These are phyloP conservation scores for Triplophysa siluroides DNA, from an alignment of 2,113 vertebrate species.

Conservation along the genomic window DNA sequence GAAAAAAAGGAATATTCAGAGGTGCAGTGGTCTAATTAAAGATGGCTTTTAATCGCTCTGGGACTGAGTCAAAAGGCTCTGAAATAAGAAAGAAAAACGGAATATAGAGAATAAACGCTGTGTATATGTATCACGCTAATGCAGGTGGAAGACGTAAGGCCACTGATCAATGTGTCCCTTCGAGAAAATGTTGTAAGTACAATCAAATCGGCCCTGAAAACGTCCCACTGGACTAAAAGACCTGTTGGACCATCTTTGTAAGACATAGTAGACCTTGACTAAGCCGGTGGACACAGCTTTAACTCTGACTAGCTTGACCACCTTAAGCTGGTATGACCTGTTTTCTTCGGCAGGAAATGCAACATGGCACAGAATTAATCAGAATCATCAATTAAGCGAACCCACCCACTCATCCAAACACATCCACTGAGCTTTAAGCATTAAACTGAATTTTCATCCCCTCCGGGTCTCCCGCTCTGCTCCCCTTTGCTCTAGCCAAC, in stretches of 20 bases:
- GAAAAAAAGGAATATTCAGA: constrained; percentile 56
- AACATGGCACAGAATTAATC: background rate
- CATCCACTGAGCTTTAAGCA: constrained; percentile 12
- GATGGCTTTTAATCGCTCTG: constrained; percentile 19
- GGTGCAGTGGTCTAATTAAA: constrained; percentile 48
- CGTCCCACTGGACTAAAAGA: background rate
- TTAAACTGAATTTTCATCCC: constrained; percentile 5
- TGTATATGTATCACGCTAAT: constrained; percentile 2
- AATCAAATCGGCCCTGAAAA: no score
- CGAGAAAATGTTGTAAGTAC: background rate
- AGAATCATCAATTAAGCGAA: constrained; percentile 15
- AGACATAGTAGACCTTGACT: background rate
- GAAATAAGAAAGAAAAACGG: background rate
- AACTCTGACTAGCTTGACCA: constrained; percentile 18
- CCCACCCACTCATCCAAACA: background rate
- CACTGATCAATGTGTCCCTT: background rate
- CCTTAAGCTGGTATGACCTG: constrained; percentile 6
- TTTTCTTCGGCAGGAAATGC: constrained; percentile 4
- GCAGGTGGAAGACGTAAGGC: background rate
- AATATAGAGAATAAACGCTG: constrained; percentile 10
- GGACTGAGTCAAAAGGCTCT: constrained; percentile 5
- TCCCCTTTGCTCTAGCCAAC: background rate
- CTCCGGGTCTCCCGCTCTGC: background rate
- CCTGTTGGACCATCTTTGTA: background rate
- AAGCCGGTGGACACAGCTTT: background rate